Base-by-base conservation (phyloP, 2,888 invertebrate genomes). In the Eudemis profundana region DNA sequence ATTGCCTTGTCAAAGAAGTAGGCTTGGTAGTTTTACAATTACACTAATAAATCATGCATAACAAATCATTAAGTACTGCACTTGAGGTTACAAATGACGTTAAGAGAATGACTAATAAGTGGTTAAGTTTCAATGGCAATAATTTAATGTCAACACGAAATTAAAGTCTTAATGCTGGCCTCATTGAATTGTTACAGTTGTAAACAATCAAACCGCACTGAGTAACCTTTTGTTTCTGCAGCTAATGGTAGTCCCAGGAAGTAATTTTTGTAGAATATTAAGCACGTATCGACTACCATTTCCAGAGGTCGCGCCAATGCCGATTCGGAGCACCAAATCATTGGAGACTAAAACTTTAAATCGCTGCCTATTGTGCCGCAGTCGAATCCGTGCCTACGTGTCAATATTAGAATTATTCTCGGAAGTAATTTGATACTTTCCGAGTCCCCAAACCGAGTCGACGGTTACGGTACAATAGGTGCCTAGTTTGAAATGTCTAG, bases 201-300 rank as follows among this genome's bases (percentile, higher is more conserved):
- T 68, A 60, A 66, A 56, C 51, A 69, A 73, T 70, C 75, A 70
- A 75, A 69, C 74, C n/a, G 29, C 42, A n/a, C 10, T 33, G 33
- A 8, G 19, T 56, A 72, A 72, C 76, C 76, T 74, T 82, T 82
- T 81, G 80, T 82, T 81, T 83, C 81, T 69, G 67, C 77, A 60
- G 69, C 73, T 77, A 77, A 78, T 77, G 76, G 72, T 70, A 69
- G 68, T 79, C 81, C 72, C 79, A 88, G 90, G 90, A 90, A 90
- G 89, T 88, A 85, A 90, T 90, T 90, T n/a, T 87, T 77, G 74
- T 71, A 74, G 77, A 75, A 83, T 86, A 89, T 89, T 86, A 83
- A 78, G 74, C 90, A 90, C 90, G 90, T 90, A 88, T 76, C 73
- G 71, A 74, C 75, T 76, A 75, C 79, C 79, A 81, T 83, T 82